These are phyloP conservation scores for Harpalus rubripes DNA, from an alignment of 2,888 invertebrate genomes.

Conservation along the genomic window DNA sequence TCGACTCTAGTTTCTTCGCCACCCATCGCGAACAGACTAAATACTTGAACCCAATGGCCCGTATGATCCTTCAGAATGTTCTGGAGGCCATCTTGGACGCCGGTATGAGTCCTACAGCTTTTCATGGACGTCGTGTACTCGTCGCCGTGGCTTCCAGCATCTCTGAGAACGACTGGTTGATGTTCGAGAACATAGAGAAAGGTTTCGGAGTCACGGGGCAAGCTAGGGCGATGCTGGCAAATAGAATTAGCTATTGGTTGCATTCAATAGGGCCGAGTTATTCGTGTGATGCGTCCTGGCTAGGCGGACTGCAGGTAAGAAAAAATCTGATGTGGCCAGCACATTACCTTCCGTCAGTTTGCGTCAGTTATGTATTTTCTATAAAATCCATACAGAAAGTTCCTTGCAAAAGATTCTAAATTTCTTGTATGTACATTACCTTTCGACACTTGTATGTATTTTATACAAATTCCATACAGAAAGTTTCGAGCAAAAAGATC, in stretches of 20 bases:
- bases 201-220: slow-evolving; percentile 86
- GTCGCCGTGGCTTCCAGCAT: slow-evolving; percentile 77
- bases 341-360: no score
- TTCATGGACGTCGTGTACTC: slow-evolving; percentile 76
- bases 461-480: no score
- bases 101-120: slow-evolving; percentile 77
- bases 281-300: slow-evolving; percentile 46
- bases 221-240: slow-evolving; percentile 96
- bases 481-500: no score
- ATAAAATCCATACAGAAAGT: no score
- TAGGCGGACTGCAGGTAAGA: slow-evolving; percentile 34
- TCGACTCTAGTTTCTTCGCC: slow-evolving; percentile 78
- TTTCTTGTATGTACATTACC: no score
- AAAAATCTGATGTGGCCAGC: no score
- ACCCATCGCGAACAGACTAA: slow-evolving; percentile 77
- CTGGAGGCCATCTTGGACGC: slow-evolving; percentile 78
- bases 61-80: slow-evolving; percentile 76
- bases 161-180: slow-evolving; percentile 78
- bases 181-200: slow-evolving; percentile 78
- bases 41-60: slow-evolving; percentile 78
- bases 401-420: no score
- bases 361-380: no score
- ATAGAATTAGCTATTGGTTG: slow-evolving; percentile 94
- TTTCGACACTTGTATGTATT: no score
- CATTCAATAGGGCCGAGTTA: slow-evolving; percentile 81